A percentile compares a stretch with the other conserved stretches of the same genome.
Evolutionary conservation across 1,140 invertebrate species (phyloP).

Genomic region (Chrysopa pallens): DNA sequence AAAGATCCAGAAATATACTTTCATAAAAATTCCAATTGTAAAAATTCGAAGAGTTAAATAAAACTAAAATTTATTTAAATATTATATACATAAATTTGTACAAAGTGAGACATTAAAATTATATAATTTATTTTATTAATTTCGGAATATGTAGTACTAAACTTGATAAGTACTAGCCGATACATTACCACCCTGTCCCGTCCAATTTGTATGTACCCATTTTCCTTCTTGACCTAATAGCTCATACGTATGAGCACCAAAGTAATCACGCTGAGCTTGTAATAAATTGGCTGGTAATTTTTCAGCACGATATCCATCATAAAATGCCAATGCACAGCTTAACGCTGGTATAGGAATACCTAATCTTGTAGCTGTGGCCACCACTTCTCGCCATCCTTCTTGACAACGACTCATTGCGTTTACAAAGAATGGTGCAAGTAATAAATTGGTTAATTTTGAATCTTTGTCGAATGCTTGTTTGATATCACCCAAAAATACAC

Average conservation of each 20-base stretch:
- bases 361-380: conserved; percentile 34
- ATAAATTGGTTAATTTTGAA: conserved; percentile 72
- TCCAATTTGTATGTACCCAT: conserved; percentile 98
- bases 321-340: conserved; percentile 87
- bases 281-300: conserved; percentile 81
- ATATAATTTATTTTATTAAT: too few relatives aligned
- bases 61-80: too few relatives aligned
- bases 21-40: too few relatives aligned
- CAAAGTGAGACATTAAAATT: too few relatives aligned
- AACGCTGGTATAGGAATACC: conserved; percentile 89
- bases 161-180: conserved; percentile 90
- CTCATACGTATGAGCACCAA: conserved; percentile 98
- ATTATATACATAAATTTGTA: too few relatives aligned
- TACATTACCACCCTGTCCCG: conserved; percentile 90
- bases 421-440: conserved; percentile 89
- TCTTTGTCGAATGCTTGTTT: conserved; percentile 92
- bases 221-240: conserved; percentile 67
- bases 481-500: conserved; percentile 91
- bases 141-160: conserved; percentile 25
- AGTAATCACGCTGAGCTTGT: conserved; percentile 95
- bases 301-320: conserved; percentile 79
- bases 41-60: too few relatives aligned
- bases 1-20: too few relatives aligned
- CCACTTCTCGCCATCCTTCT: conserved; percentile 47
- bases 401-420: conserved; percentile 67